Base-by-base conservation (phyloP, 2,113 vertebrate species). In the Chinchilla lanigera region DNA sequence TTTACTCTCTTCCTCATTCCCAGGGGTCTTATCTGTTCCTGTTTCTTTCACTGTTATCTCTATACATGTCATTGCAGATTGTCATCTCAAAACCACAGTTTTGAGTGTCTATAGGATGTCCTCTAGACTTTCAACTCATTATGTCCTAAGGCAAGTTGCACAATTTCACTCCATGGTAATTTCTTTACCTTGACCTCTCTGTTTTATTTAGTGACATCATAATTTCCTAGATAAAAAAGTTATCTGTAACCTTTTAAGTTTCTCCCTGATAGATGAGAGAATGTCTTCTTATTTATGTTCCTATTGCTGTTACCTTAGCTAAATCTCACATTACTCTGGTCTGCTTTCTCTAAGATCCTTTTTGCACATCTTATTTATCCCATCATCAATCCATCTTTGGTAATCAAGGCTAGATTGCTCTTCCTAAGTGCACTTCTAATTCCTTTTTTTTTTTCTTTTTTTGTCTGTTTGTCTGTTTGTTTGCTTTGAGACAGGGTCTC, bases 1-100 rank as follows among this genome's bases (percentile, higher is more conserved):
- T 11, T 89, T 85, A 92, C 54, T 86, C 7, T 92, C 14, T 30
- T 86, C 20, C 20, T 95, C 28, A 69, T 61, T 73, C 33, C 24
- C 17, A 67, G 56, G 71, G 8, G 24, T 67, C 56, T 85, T 82
- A 65, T 14, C 35, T 87, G 33, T 61, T 87, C 67, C 92, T 84
- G 1, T 95, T 92, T 97, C 84, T 97, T 92, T 33, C 60, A 1
- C 22, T 83, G 1, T 73, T 95, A 35, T 78, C 44, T 88, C 41
- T 67, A 17, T 69, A 63, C 38, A 71, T 78, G 71, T 67, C 80
- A 84, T 69, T 86, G 73, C 50, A 56, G 58, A 60, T 67, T 47
- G 50, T 90, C 54, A 54, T 86, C 33, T 91, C 14, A 24, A 67
- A 28, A 77, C 47, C 9, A 2, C 1, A 88, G 20, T 78, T 94